These are phyloP conservation scores for Scolopax mira DNA, from an alignment of 2,113 vertebrate genomes.

Conservation along the genomic window DNA sequence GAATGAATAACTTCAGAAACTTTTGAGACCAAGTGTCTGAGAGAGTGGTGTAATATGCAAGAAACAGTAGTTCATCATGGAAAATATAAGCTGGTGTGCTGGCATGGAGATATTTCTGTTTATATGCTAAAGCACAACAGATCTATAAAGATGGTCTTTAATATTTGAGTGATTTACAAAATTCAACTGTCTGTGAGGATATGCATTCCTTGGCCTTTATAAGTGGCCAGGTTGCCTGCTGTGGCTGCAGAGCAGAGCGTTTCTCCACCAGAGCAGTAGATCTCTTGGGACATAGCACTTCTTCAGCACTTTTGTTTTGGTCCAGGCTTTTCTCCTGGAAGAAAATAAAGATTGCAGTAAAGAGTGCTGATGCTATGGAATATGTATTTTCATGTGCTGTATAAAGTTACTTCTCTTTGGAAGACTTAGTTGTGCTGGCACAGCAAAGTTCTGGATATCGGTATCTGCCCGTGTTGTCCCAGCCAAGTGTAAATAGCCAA, in stretches of 20 bases:
- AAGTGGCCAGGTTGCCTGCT: neutral
- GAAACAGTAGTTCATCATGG: neutral
- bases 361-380: neutral
- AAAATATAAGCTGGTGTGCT: neutral
- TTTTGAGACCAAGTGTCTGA: neutral
- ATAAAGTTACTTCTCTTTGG: neutral
- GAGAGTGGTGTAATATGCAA: neutral
- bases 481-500: neutral
- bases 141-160: neutral
- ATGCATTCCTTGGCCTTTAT: neutral
- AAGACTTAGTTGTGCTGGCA: neutral
- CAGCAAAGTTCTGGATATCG: neutral
- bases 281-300: neutral
- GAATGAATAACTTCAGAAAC: neutral
- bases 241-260: accelerated
- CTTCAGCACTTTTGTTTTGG: neutral
- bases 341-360: neutral
- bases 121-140: neutral
- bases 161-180: neutral
- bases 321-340: neutral
- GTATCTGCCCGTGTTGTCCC: neutral
- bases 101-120: neutral
- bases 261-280: neutral
- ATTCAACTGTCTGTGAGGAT: neutral
- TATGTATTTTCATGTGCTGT: neutral